Evolutionary conservation across 2,888 invertebrate genomes (phyloP).

Genomic region (Aphodius granarius): DNA sequence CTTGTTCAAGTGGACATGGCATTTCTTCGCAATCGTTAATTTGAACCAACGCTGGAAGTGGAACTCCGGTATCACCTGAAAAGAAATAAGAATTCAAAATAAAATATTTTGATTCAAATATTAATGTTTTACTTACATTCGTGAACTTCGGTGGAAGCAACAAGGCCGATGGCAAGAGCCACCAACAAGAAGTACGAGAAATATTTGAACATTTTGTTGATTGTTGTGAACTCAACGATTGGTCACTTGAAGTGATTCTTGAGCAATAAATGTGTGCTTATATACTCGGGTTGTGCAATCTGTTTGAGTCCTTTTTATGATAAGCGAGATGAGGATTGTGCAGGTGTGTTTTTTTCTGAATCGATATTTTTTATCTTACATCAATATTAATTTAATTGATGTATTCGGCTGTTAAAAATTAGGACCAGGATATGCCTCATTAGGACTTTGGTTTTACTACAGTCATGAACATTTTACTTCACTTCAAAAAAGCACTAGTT

Average conservation of each 20-base stretch:
- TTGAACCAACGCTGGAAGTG: constrained; percentile 26
- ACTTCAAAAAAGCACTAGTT: too few species aligned
- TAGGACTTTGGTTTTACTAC: too few species aligned
- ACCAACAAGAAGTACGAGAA: background rate
- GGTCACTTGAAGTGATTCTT: background rate
- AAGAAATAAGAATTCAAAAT: background rate
- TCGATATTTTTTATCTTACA: constrained; percentile 5
- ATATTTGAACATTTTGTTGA: constrained; percentile 7
- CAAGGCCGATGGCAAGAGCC: constrained; percentile 4
- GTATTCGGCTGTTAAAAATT: too few species aligned
- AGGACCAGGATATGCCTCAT: too few species aligned
- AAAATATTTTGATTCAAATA: background rate
- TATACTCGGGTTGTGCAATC: background rate
- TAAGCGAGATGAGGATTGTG: background rate
- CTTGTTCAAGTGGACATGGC: constrained; percentile 31
- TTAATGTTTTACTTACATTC: constrained; percentile 28
- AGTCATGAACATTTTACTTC: too few species aligned
- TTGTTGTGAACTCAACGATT: constrained; percentile 23
- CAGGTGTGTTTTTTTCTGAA: constrained; percentile 1
- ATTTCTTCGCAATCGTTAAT: constrained; percentile 28
- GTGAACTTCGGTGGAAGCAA: constrained; percentile 18
- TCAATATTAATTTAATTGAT: background rate
- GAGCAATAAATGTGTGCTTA: constrained; percentile 5
- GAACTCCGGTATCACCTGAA: constrained; percentile 28
- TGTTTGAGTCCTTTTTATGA: background rate